A percentile compares a stretch with the other conserved stretches of the same genome.
phyloP scores from a whole-genome alignment of 2,797 vertebrate genomes.

The Lycodopsis pacificus region DNA sequence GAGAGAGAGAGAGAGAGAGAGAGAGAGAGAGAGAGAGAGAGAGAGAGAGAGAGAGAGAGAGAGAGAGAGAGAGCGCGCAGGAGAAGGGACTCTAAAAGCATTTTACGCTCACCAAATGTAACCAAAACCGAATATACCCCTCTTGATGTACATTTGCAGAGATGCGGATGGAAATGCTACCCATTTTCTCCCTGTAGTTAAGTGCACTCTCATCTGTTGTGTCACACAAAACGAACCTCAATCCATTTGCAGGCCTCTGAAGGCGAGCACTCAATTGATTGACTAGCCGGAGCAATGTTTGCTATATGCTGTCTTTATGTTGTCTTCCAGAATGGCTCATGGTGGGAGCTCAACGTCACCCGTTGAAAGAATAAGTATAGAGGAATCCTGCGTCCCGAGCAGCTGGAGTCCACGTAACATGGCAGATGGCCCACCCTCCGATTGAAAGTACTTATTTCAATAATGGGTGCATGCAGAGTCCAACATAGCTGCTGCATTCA shows the following conservation, averaged over 20 bases:
- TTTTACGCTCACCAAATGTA: slow-evolving; percentile 59
- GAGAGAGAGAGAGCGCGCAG: neutral
- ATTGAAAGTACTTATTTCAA: slow-evolving; percentile 56
- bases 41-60: neutral
- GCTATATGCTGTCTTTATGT: slow-evolving; percentile 71
- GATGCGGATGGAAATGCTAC: slow-evolving; percentile 69
- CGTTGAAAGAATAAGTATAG: slow-evolving; percentile 61
- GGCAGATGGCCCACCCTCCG: slow-evolving; percentile 56
- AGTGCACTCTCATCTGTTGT: slow-evolving; percentile 81
- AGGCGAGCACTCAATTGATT: slow-evolving; percentile 80
- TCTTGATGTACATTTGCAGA: slow-evolving; percentile 73
- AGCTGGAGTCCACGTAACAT: slow-evolving; percentile 58
- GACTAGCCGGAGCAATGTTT: slow-evolving; percentile 69
- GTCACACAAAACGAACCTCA: slow-evolving; percentile 70
- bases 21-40: neutral
- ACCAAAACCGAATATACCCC: slow-evolving; percentile 69
- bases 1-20: slow-evolving; percentile 6
- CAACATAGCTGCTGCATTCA: slow-evolving; percentile 23
- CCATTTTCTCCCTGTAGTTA: slow-evolving; percentile 74
- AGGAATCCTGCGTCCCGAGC: slow-evolving; percentile 28
- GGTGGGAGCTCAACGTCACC: slow-evolving; percentile 50
- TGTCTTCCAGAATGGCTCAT: slow-evolving; percentile 58
- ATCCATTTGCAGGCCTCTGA: slow-evolving; percentile 81
- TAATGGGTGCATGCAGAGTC: slow-evolving; percentile 27
- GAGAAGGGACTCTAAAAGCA: slow-evolving; percentile 68